Evolutionary conservation across 2,888 invertebrate species (phyloP), one percentile per base, ranked within the genome.

Genomic region (Nemotelus pantherinus): DNA sequence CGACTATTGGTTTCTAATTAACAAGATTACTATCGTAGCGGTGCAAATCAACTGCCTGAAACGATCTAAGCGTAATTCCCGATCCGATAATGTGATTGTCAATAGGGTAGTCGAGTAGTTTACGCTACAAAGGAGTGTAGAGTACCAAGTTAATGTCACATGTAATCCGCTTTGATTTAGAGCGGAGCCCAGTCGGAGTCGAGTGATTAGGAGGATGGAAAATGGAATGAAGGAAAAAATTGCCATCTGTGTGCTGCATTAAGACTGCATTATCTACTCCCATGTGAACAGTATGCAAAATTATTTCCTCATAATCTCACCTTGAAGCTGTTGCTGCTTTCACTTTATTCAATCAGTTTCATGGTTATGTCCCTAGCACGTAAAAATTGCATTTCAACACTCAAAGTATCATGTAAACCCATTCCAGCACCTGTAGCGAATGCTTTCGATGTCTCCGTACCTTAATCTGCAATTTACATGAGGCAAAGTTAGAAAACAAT

Each of bases 71-170:
- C 5, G 48, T 48, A 48, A 67, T 67, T 67, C 44, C 67, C 67
- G 67, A 70, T 70, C 70, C 70, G 53, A 70, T 70, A 70, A 70
- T 70, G 70, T 55, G 70, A 70, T 70, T 70, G 70, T 70, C 70
- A 70, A 70, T 70, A 70, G 10, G n/a, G 70, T n/a, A 70, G 55
- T 70, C 9, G 70, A 43, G 41, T 70, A 53, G 70, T 70, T 55
- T 50, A 55, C 25, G 25, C 44, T 41, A 65, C 53, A 25, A 55
- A 6, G n/a, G 50, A 45, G 4, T 50, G 9, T n/a, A 9, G 65
- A 65, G 53, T 39, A 53, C 43, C 9, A 53, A 53, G 70, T 43
- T 63, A 70, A 53, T 41, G 25, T 43, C 43, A 55, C 2, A 2
- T 10, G 70, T 70, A 70, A 70, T 70, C 70, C 70, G 55, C 53